Conservation (phyloP, 2,888 invertebrate species). For the Euproctis similis region DNA sequence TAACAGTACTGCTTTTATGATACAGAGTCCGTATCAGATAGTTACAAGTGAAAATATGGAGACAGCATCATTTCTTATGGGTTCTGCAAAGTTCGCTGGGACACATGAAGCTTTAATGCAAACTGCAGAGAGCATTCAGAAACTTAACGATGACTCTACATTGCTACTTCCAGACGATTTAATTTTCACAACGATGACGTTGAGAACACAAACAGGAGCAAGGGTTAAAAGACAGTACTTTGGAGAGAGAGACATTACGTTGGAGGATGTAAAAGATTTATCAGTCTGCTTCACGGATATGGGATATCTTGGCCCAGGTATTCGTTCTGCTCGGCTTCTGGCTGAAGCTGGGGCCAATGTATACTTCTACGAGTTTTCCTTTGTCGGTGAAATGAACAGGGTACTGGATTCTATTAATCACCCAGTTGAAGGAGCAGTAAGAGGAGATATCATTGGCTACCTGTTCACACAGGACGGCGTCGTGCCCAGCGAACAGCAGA, state of each 20-base stretch:
- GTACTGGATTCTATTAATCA: slow-evolving; percentile 51
- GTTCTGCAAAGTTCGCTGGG: slow-evolving; percentile 48
- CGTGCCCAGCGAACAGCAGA: slow-evolving; percentile 11
- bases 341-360: slow-evolving; percentile 51
- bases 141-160: slow-evolving; percentile 33
- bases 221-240: slow-evolving; percentile 44
- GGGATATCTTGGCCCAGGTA: slow-evolving; percentile 41
- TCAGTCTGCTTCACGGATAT: slow-evolving; percentile 46
- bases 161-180: slow-evolving; percentile 46
- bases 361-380: slow-evolving; percentile 75
- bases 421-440: slow-evolving; percentile 58
- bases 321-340: slow-evolving; percentile 42
- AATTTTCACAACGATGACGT: slow-evolving; percentile 24
- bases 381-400: slow-evolving; percentile 61
- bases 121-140: slow-evolving; percentile 24
- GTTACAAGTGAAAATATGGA: slow-evolving; percentile 27
- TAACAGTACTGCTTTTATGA: slow-evolving; percentile 31
- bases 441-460: slow-evolving; percentile 73
- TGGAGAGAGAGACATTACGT: slow-evolving; percentile 27
- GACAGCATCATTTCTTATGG: slow-evolving; percentile 43
- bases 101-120: slow-evolving; percentile 35
- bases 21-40: slow-evolving; percentile 39
- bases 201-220: slow-evolving; percentile 23
- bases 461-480: slow-evolving; percentile 49
- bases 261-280: slow-evolving; percentile 24